Conservation (phyloP, 2,888 invertebrate genomes). For the Sminthurinus aureus region DNA sequence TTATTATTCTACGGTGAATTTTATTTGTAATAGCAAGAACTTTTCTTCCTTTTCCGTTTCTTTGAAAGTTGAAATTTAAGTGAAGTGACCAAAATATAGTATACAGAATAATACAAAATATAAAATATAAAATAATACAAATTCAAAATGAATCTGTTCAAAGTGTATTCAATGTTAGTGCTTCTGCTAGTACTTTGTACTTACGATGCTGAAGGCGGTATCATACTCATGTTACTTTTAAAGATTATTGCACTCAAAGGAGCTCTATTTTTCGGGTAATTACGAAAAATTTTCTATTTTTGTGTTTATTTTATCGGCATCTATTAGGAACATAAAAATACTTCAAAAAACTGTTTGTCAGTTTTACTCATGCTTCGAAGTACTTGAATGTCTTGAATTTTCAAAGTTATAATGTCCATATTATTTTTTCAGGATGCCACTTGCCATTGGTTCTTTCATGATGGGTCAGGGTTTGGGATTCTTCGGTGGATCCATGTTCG, state of each 20-base stretch:
- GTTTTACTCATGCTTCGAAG: no score
- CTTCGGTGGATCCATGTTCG: conserved; percentile 37
- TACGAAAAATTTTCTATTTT: no score
- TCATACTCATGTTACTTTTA: conserved; percentile 33
- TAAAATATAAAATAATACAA: neutral
- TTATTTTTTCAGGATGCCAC: conserved; percentile 39
- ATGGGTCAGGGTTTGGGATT: conserved; percentile 42
- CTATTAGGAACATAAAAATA: no score
- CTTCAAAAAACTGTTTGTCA: no score
- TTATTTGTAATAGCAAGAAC: neutral
- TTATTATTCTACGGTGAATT: neutral
- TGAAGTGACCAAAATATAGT: no score
- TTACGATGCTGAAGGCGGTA: conserved; percentile 41
- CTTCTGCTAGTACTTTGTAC: conserved; percentile 35
- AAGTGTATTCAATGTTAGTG: conserved; percentile 31
- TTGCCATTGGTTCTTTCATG: conserved; percentile 40
- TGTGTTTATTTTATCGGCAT: no score
- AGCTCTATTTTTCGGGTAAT: conserved; percentile 40
- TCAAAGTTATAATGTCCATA: no score
- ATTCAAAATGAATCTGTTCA: conserved; percentile 40
- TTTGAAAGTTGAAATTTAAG: neutral
- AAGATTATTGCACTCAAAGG: conserved; percentile 42
- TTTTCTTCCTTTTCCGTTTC: neutral
- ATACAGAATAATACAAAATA: no score
- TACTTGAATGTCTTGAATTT: no score